These are phyloP conservation scores for Acanthopagrus latus DNA, from an alignment of 2,797 vertebrate species.

Conservation along the genomic window DNA sequence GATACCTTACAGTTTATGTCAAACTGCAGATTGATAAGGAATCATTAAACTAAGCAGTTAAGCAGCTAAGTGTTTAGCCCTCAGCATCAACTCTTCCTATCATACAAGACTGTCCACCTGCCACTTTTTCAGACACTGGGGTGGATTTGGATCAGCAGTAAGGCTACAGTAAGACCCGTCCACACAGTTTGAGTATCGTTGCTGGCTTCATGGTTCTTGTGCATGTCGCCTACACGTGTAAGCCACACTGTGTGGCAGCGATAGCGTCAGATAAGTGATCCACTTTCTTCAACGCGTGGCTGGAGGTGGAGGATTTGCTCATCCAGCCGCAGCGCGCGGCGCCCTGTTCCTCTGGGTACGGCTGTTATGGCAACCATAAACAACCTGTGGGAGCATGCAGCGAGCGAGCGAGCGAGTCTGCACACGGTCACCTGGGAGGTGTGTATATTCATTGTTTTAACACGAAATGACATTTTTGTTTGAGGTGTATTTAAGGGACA, in stretches of 20 bases:
- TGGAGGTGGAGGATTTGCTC: conserved; percentile 1
- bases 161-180: neutral
- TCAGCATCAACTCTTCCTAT: neutral
- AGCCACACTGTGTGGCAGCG: conserved; percentile 6
- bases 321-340: neutral
- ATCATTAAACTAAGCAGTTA: neutral
- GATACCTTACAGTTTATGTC: neutral
- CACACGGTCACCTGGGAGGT: conserved; percentile 34
- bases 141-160: conserved; percentile 15
- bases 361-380: conserved; percentile 74
- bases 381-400: conserved; percentile 50
- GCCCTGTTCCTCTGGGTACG: conserved; percentile 44
- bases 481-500: neutral
- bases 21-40: neutral
- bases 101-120: neutral
- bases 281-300: conserved; percentile 24
- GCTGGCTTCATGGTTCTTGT: neutral
- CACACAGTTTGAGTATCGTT: neutral
- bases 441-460: conserved; percentile 2
- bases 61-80: neutral
- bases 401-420: conserved; percentile 23
- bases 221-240: conserved; percentile 16
- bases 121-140: neutral
- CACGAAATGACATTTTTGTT: neutral
- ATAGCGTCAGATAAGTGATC: conserved; percentile 32